Conservation (phyloP, 2,113 vertebrate genomes). For the Serilophus lunatus region DNA sequence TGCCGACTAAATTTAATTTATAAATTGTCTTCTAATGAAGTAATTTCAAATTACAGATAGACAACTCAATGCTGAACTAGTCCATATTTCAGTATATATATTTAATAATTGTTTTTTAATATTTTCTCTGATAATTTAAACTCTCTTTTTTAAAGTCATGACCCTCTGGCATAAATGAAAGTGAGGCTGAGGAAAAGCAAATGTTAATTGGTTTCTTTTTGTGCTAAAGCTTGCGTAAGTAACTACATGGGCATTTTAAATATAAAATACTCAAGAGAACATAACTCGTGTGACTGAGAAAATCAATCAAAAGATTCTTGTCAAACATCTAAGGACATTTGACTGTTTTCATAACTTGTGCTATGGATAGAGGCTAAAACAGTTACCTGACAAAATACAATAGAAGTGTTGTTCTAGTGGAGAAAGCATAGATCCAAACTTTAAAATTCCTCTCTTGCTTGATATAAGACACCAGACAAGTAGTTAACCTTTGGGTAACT, state of each 20-base stretch:
- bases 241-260: not conserved
- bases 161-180: not conserved
- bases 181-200: not conserved
- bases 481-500: not conserved
- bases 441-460: not conserved
- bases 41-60: not conserved
- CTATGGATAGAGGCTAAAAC: not conserved
- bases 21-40: not conserved
- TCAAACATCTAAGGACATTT: not conserved
- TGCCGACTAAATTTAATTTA: not conserved
- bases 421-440: not conserved
- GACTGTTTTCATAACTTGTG: not conserved
- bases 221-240: not conserved
- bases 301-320: not conserved
- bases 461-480: not conserved
- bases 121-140: not conserved
- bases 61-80: not conserved
- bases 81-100: not conserved
- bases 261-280: not conserved
- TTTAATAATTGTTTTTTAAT: not conserved
- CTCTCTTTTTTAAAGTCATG: not conserved
- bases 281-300: not conserved
- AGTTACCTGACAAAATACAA: not conserved
- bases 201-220: not conserved
- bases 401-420: not conserved